Base-by-base conservation (phyloP, 2,113 vertebrate genomes). In the Smithornis capensis region DNA sequence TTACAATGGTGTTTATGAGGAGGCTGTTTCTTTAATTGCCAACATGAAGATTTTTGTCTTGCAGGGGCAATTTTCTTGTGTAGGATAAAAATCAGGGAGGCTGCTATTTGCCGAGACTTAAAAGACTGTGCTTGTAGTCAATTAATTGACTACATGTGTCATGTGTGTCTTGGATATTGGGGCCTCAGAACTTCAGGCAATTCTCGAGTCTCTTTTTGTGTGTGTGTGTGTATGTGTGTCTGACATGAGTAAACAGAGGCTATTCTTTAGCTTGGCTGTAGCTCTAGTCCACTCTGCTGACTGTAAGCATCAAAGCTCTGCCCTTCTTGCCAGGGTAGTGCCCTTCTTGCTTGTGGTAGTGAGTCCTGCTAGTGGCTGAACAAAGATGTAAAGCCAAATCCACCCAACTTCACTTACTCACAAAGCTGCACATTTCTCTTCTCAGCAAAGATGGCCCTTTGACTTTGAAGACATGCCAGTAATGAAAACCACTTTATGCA, bases 11-110 rank as follows among this genome's bases (percentile, higher is more conserved):
- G 67, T 94, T 95, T 91, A 90, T 62, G 79, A 90, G 92, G 63
- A 95, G 90, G 71, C 68, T 94, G 89, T 3, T 91, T 64, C 90
- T 90, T 73, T 90, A 85, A 95, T 91, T 95, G 71, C 75, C 19
- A 17, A 65, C 74, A 53, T 11, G 24, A 95, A 91, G 55, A 63
- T 59, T 94, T 95, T 90, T 91, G 70, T 95, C 71, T 95, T 85
- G 38, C 59, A 77, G 81, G 74, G 53, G 33, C 62, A 89, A 82
- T 94, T 94, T 87, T 91, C 62, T 90, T 84, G 38, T 56, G 29
- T 8, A 68, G 86, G 44, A 81, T 89, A 60, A 90, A 90, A 89
- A 73, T 76, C 33, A 64, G 67, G 62, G 25, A 79, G 91, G 70
- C 14, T 69, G 49, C 35, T 79, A 3, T 89, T 94, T 83, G 59